Percentiles rank a stretch among this genome's conserved stretches.
Conservation (phyloP, 2,113 vertebrate genomes). For the Turnix velox region DNA sequence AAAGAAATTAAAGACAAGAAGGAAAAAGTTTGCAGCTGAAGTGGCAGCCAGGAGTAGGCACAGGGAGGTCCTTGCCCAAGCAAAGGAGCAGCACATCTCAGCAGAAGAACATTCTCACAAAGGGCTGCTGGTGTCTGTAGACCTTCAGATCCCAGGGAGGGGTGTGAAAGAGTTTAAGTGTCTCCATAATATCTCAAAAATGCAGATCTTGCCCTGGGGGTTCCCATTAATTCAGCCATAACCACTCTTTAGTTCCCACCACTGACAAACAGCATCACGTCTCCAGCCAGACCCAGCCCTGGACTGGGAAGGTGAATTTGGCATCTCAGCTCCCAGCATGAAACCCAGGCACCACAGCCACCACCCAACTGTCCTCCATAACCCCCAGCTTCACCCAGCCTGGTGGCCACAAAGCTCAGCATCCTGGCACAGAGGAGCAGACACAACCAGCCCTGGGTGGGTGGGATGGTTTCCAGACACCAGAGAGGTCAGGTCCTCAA, state of each 20-base stretch:
- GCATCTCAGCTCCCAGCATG: not conserved
- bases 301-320: not conserved
- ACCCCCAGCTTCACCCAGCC: not conserved
- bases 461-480: not conserved
- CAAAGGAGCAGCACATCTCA: not conserved
- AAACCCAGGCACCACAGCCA: not conserved
- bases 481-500: not conserved
- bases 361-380: rapidly evolving
- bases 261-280: not conserved
- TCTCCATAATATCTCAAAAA: not conserved
- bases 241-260: not conserved
- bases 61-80: not conserved
- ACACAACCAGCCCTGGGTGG: not conserved
- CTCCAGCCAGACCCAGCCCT: not conserved
- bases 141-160: not conserved
- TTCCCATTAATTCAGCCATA: not conserved
- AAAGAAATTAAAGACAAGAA: not conserved
- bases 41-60: not conserved
- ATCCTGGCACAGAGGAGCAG: not conserved
- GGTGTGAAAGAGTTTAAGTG: not conserved
- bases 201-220: not conserved
- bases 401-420: rapidly evolving
- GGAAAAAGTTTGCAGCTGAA: too few species aligned
- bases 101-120: not conserved
- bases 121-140: not conserved